Percentiles rank a stretch among this genome's conserved stretches.
These are phyloP conservation scores for Chondrilla cf. caribensis DNA, from an alignment of 37 sponge, comb jelly and placozoan genomes.

Conservation along the genomic window DNA sequence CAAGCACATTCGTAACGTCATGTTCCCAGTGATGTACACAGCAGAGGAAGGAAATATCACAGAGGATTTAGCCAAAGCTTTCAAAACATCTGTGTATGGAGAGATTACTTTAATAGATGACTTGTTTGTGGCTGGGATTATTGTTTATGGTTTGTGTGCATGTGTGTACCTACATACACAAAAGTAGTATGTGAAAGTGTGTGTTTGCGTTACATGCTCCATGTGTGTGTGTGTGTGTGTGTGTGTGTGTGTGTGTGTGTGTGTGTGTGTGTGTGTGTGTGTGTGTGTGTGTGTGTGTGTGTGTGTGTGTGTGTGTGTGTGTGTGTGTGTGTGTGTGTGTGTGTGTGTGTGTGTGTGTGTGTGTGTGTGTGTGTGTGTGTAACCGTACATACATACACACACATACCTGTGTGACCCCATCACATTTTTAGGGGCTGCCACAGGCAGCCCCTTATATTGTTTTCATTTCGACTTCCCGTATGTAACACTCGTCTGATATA, in stretches of 20 bases:
- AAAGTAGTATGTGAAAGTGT: not conserved
- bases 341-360: too few relatives aligned
- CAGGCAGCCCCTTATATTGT: too few relatives aligned
- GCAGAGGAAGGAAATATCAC: constrained; percentile 49
- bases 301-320: too few relatives aligned
- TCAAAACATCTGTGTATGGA: constrained; percentile 36
- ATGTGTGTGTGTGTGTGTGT: constrained; percentile 23
- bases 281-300: too few relatives aligned
- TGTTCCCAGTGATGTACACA: constrained; percentile 66
- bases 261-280: constrained; percentile 20
- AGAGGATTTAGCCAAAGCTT: constrained; percentile 34
- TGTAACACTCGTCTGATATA: too few relatives aligned
- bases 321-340: too few relatives aligned
- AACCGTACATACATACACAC: too few relatives aligned
- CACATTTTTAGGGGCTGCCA: too few relatives aligned
- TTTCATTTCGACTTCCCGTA: too few relatives aligned
- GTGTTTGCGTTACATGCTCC: not conserved
- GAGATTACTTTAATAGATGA: not conserved
- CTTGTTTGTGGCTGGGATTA: not conserved
- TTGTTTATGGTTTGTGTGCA: not conserved
- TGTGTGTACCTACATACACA: too few relatives aligned
- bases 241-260: constrained; percentile 30
- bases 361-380: too few relatives aligned
- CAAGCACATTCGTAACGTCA: constrained; percentile 3
- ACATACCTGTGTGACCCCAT: too few relatives aligned